Evolutionary conservation across 1,140 invertebrate species (phyloP).

Genomic region (Parapsyche elsis): DNA sequence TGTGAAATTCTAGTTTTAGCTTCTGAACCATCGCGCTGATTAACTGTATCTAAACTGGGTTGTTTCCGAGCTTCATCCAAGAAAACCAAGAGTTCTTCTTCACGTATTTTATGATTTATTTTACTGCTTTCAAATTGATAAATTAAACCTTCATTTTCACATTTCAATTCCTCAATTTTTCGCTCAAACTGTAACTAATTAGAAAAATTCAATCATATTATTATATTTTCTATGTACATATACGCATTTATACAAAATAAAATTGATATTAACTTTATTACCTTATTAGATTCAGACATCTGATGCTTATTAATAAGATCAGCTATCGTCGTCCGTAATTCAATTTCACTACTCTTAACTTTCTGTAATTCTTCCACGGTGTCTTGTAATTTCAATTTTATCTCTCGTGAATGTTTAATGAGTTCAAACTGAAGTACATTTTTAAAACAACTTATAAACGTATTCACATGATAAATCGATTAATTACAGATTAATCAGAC

Average conservation of each 20-base stretch:
- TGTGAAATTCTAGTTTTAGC: neutral
- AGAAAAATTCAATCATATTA: slow-evolving; percentile 3
- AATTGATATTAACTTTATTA: neutral
- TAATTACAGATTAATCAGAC: neutral
- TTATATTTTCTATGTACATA: no score
- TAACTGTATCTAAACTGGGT: neutral
- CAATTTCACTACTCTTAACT: neutral
- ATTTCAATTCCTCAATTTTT: slow-evolving; percentile 22
- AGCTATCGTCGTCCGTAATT: neutral
- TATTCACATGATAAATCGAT: neutral
- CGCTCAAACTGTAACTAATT: neutral
- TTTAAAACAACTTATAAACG: neutral
- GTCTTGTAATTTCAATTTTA: neutral
- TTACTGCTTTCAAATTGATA: slow-evolving; percentile 59
- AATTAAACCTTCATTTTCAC: slow-evolving; percentile 57
- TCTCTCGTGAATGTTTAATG: neutral
- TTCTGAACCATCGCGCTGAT: neutral
- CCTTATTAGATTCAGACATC: neutral
- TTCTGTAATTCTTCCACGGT: neutral
- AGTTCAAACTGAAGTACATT: neutral
- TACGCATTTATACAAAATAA: neutral
- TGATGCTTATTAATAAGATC: neutral
- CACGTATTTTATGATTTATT: slow-evolving; percentile 57
- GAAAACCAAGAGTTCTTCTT: slow-evolving; percentile 57
- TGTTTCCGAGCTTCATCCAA: slow-evolving; percentile 57